Percentiles rank a stretch among this genome's conserved stretches.
phyloP scores from a whole-genome alignment of 2,888 invertebrate genomes.

The Ecdyonurus torrentis region DNA sequence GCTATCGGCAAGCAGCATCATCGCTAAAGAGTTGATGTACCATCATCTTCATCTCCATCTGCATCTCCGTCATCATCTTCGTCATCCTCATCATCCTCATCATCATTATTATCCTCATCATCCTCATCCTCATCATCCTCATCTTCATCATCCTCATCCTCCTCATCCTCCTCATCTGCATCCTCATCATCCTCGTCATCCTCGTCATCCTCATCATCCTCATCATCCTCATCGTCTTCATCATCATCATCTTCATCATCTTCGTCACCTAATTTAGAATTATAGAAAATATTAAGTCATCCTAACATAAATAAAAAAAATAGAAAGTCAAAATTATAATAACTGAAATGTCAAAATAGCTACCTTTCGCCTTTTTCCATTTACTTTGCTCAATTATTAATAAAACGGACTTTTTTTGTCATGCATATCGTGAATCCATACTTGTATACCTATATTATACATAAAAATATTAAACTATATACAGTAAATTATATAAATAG shows the following conservation, averaged over 20 bases:
- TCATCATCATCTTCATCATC: slow-evolving; percentile 6
- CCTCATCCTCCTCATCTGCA: slow-evolving; percentile 42
- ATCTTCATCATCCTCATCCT: slow-evolving; percentile 30
- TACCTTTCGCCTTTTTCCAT: no score
- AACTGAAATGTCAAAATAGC: no score
- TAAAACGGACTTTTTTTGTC: no score
- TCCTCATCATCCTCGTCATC: slow-evolving; percentile 15
- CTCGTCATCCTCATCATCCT: slow-evolving; percentile 19
- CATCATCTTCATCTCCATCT: background rate
- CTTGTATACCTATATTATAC: no score
- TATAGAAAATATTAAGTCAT: background rate
- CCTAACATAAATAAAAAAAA: no score
- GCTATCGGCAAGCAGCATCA: background rate
- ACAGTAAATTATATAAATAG: no score
- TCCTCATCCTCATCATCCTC: slow-evolving; percentile 25
- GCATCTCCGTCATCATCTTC: slow-evolving; percentile 13
- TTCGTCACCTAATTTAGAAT: slow-evolving; percentile 11
- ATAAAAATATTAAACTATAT: no score
- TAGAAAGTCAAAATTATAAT: no score
- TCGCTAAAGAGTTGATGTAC: no score
- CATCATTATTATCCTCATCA: slow-evolving; percentile 19
- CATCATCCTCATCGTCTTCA: slow-evolving; percentile 13
- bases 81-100: slow-evolving; percentile 17
- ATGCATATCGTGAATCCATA: no score
- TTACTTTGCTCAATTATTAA: no score